phyloP scores from a whole-genome alignment of 2,888 invertebrate genomes.

The Deilephila porcellus region DNA sequence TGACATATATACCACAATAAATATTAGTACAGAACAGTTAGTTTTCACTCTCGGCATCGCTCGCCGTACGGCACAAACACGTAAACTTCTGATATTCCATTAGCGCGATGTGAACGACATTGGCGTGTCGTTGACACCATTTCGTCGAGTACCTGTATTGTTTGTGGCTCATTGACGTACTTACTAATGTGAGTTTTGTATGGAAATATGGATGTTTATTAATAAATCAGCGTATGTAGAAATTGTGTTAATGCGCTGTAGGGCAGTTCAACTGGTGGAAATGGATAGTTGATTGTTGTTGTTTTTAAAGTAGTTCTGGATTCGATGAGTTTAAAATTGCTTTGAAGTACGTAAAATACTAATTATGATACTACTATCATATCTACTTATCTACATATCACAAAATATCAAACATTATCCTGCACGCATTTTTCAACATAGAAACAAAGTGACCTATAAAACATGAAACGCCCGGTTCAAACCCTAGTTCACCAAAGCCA shows the following conservation, averaged over 20 bases:
- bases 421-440: too few relatives aligned
- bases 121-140: conserved; percentile 45
- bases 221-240: not conserved
- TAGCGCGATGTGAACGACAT: conserved; percentile 47
- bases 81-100: conserved; percentile 36
- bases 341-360: too few relatives aligned
- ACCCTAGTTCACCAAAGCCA: too few relatives aligned
- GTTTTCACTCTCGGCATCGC: conserved; percentile 46
- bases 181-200: not conserved
- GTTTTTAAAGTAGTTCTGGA: too few relatives aligned
- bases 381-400: too few relatives aligned
- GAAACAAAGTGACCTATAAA: too few relatives aligned
- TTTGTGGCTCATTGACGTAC: conserved; percentile 7
- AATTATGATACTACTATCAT: too few relatives aligned
- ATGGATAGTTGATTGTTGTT: too few relatives aligned
- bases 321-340: too few relatives aligned
- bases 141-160: conserved; percentile 51
- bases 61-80: conserved; percentile 35
- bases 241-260: not conserved
- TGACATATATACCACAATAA: not conserved
- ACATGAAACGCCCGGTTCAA: too few relatives aligned
- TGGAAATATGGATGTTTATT: not conserved
- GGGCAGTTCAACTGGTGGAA: not conserved
- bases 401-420: too few relatives aligned
- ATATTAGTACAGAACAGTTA: not conserved